Percentiles rank a stretch among this genome's conserved stretches.
These are phyloP conservation scores for Dipus sagitta DNA, from an alignment of 2,797 vertebrate genomes.

Conservation along the genomic window DNA sequence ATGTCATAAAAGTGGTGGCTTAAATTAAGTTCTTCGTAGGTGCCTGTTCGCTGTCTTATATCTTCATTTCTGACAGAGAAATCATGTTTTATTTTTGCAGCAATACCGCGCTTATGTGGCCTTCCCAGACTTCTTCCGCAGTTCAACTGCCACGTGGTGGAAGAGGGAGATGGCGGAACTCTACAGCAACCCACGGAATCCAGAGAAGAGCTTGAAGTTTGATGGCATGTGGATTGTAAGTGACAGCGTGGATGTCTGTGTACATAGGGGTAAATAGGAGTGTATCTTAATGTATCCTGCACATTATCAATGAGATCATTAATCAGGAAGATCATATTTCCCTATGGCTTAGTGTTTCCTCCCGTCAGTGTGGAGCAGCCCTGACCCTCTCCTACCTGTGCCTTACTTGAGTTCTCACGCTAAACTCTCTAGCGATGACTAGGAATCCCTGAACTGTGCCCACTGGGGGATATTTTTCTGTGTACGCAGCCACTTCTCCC, in stretches of 20 bases:
- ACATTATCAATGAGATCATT: no score
- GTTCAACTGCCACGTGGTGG: slow-evolving; percentile 20
- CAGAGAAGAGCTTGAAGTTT: slow-evolving; percentile 84
- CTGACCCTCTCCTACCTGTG: not conserved
- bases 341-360: not conserved
- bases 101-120: slow-evolving; percentile 88
- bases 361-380: rapidly evolving
- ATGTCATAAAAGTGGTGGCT: not conserved
- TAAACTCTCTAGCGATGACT: not conserved
- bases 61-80: not conserved
- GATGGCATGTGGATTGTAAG: slow-evolving; percentile 97
- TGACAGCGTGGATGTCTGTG: not conserved
- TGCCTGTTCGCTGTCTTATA: not conserved
- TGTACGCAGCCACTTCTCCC: not conserved
- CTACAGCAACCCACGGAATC: not conserved
- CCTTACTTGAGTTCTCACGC: not conserved
- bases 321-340: no score
- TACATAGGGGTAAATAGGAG: slow-evolving; percentile 41
- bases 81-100: slow-evolving; percentile 81
- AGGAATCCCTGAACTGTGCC: not conserved
- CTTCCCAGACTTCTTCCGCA: slow-evolving; percentile 76
- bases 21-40: not conserved
- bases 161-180: slow-evolving; percentile 40
- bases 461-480: not conserved
- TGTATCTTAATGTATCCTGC: not conserved